These are phyloP conservation scores for Umimayanthus kanabou DNA, from an alignment of 92 coral and sea anemone genomes.

Conservation along the genomic window DNA sequence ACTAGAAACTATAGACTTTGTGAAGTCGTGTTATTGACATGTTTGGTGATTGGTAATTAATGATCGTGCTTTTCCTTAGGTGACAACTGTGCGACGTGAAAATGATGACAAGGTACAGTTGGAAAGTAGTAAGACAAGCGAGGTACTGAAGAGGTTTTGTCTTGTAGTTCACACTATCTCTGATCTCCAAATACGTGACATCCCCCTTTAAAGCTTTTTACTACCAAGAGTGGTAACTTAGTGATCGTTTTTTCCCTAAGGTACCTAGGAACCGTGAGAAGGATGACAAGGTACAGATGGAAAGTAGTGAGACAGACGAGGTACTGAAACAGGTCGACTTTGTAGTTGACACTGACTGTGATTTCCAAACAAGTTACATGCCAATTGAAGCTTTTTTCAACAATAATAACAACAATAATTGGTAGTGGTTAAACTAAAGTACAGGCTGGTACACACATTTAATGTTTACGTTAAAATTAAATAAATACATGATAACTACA, in stretches of 20 bases:
- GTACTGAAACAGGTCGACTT: not conserved
- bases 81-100: not conserved
- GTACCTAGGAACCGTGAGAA: not conserved
- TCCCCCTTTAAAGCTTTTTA: not conserved
- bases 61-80: not conserved
- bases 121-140: not conserved
- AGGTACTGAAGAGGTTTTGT: not conserved
- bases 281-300: not conserved
- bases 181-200: too few relatives aligned
- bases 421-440: too few relatives aligned
- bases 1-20: too few relatives aligned
- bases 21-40: too few relatives aligned
- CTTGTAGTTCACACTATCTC: too few relatives aligned
- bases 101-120: not conserved
- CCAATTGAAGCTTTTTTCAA: not conserved
- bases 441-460: too few relatives aligned
- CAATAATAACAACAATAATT: too few relatives aligned
- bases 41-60: not conserved
- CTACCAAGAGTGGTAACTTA: not conserved
- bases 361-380: not conserved
- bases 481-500: too few relatives aligned
- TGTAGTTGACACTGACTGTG: not conserved
- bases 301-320: not conserved
- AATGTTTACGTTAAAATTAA: too few relatives aligned
- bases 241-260: not conserved